Base-by-base conservation (phyloP, 1,140 invertebrate genomes). In the Adelges cooleyi region DNA sequence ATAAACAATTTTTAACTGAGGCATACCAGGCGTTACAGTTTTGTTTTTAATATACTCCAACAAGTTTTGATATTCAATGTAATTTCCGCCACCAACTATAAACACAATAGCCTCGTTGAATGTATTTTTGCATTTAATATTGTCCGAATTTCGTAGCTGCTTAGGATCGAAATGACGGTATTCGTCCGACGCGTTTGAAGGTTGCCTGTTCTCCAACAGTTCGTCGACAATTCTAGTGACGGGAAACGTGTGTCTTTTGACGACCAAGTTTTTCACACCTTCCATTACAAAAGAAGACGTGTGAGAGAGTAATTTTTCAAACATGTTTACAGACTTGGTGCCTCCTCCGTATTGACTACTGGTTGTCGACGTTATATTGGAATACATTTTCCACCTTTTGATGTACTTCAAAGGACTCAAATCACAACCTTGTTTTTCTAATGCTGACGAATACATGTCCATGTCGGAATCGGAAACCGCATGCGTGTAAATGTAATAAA, bases 241-340 rank as follows among this genome's bases (percentile, higher is more conserved):
- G 3, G 92, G 92, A 36, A 95, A 77, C 76, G 92, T 90, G 79
- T 98, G 94, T 79, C 89, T 86, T 75, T 99, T 99, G 8, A 98
- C 89, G 33, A 98, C 95, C 67, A 99, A 81, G 81, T 99, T 99
- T 76, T 99, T 98, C 1, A 99, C 96, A 38, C 96, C 96, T 78
- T 99, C 96, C 95, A 99, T 99, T 0, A 98, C 93, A 78, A 98
- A 97, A 49, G 92, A 93, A 1, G 94, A 98, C 25, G 93, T 94
- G 75, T 97, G 93, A 6, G 87, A 92, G 71, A 99, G 88, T 15
- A 99, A 79, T 77, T 98, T 98, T 2, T 92, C 94, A 77, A 99
- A 98, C 95, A 99, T 98, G 69, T 86, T 92, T 1, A 96, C 90
- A 0, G 94, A 96, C 78, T 92, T 95, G 0, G 93, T 95, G 20